These are phyloP conservation scores for Ibidorhyncha struthersii DNA, from an alignment of 2,113 vertebrate genomes.

Conservation along the genomic window DNA sequence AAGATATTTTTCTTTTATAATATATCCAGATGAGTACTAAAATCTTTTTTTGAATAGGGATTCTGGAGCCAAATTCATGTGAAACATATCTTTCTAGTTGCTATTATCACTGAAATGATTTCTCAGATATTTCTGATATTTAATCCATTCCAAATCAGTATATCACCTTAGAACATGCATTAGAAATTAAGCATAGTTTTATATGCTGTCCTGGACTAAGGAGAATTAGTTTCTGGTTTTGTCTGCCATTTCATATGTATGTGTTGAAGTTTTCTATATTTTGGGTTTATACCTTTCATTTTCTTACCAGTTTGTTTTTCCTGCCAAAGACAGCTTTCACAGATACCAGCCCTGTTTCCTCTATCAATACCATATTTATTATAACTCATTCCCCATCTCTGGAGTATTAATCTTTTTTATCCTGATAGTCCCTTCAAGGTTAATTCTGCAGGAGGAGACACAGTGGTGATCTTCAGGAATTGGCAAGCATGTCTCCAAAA, in stretches of 20 bases:
- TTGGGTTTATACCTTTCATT: not conserved
- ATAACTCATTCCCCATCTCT: not conserved
- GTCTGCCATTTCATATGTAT: not conserved
- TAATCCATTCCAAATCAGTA: not conserved
- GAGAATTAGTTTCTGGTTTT: not conserved
- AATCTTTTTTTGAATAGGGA: not conserved
- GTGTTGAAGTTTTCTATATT: not conserved
- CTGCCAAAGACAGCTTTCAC: not conserved
- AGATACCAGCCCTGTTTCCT: not conserved
- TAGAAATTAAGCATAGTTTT: not conserved
- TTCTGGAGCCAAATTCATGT: not conserved
- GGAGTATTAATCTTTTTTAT: not conserved
- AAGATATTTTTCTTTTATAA: not conserved
- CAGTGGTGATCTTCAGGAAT: constrained; percentile 8
- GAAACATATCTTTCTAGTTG: not conserved
- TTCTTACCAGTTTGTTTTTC: not conserved
- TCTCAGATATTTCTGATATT: not conserved
- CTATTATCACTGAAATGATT: not conserved
- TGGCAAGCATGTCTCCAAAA: constrained; percentile 35
- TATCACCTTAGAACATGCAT: not conserved
- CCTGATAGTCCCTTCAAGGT: not conserved
- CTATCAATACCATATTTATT: not conserved
- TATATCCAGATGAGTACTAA: not conserved
- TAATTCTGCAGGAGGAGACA: constrained; percentile 45
- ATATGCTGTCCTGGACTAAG: not conserved